A percentile compares a stretch with the other conserved stretches of the same genome.
These are phyloP conservation scores for Diadumene lineata DNA, from an alignment of 92 coral and sea anemone species.

Conservation along the genomic window DNA sequence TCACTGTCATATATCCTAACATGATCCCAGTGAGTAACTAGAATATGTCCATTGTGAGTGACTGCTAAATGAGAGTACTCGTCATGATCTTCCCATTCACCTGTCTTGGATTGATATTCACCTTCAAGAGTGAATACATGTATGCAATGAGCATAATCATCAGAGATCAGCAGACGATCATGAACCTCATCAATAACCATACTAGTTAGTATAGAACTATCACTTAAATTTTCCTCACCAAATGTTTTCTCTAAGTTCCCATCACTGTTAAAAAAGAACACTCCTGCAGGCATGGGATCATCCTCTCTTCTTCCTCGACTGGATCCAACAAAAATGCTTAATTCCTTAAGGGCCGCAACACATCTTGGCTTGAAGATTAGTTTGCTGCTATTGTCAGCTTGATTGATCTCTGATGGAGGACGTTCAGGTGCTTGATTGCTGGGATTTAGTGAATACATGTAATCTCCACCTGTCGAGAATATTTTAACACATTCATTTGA, in stretches of 20 bases:
- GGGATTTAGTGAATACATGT: conserved; percentile 15
- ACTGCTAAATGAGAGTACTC: conserved; percentile 44
- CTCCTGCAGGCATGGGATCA: conserved; percentile 2
- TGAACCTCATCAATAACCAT: conserved; percentile 12
- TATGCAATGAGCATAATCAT: conserved; percentile 32
- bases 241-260: conserved; percentile 2
- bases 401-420: neutral
- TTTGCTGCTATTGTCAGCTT: neutral
- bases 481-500: conserved; percentile 28
- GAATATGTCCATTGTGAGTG: conserved; percentile 27
- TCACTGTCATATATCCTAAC: conserved; percentile 33
- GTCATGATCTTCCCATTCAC: conserved; percentile 43
- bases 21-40: conserved; percentile 51
- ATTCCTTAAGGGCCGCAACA: conserved; percentile 1
- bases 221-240: conserved; percentile 8
- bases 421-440: neutral
- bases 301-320: conserved; percentile 40
- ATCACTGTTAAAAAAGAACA: conserved; percentile 3
- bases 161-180: conserved; percentile 24
- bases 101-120: conserved; percentile 21
- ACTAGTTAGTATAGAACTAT: conserved; percentile 11
- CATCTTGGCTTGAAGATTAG: conserved; percentile 32
- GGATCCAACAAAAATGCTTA: conserved; percentile 20
- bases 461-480: conserved; percentile 12
- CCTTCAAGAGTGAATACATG: conserved; percentile 36